phyloP scores from a whole-genome alignment of 1,140 invertebrate genomes.

The Pseudomyrmex dendroicus region DNA sequence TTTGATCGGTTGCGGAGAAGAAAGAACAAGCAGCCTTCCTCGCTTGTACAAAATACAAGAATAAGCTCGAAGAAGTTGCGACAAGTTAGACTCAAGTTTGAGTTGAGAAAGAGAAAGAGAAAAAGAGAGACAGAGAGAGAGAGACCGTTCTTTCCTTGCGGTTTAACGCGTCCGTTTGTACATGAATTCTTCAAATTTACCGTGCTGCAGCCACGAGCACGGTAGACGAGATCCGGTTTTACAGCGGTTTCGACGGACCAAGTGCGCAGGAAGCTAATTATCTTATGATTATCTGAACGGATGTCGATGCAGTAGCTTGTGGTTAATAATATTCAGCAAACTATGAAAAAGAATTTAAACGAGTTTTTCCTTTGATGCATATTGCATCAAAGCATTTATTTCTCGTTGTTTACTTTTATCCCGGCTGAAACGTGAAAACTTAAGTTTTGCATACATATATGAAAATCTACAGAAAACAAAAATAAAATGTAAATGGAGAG shows the following conservation, averaged over 20 bases:
- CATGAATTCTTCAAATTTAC: slow-evolving; percentile 63
- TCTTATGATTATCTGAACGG: slow-evolving; percentile 62
- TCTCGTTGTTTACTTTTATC: neutral
- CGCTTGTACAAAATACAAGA: slow-evolving; percentile 8
- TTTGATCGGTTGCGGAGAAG: slow-evolving; percentile 1
- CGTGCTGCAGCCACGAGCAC: slow-evolving; percentile 28
- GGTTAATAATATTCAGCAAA: slow-evolving; percentile 26
- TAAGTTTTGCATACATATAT: too few relatives aligned
- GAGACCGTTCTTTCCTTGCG: slow-evolving; percentile 64
- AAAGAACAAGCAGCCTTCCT: neutral
- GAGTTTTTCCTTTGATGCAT: neutral
- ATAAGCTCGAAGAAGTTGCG: slow-evolving; percentile 45
- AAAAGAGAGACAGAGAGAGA: slow-evolving; percentile 16
- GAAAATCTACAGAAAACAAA: too few relatives aligned
- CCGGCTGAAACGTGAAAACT: too few relatives aligned
- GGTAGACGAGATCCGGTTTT: slow-evolving; percentile 58
- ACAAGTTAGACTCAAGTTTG: slow-evolving; percentile 60
- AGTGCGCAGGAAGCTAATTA: slow-evolving; percentile 65
- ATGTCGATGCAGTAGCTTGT: slow-evolving; percentile 50
- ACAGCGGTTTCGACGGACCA: slow-evolving; percentile 50
- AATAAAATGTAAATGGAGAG: neutral
- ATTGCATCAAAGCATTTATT: neutral
- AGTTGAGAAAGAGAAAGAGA: slow-evolving; percentile 19
- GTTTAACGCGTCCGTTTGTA: slow-evolving; percentile 69
- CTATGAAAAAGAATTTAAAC: neutral